Base-by-base conservation (phyloP, 2,888 invertebrate species). In the Buathra laborator region DNA sequence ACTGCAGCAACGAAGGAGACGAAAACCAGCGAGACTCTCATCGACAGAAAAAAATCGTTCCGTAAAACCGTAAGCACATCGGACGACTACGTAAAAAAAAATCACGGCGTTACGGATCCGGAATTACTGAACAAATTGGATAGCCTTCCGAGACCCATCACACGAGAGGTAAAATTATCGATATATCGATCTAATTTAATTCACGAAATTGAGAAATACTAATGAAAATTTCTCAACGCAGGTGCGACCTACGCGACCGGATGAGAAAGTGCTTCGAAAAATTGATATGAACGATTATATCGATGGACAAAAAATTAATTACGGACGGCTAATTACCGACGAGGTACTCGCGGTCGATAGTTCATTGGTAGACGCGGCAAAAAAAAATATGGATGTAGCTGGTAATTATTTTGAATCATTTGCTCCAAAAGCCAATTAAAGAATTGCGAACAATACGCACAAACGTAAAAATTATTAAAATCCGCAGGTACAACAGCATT, bases 401-500 rank as follows among this genome's bases (percentile, higher is more conserved):
- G 96, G 96, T 95, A 93, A 46, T 76, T 81, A 53, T 74, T 37
- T 67, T 6, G 6, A 32, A 2, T n/a, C 10, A 62, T 14, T 48
- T 6, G 6, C 7, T 24, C 32, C 48, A 43, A 72, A 32, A 37
- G 24, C 16, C 56, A 53, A 43, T 77, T 44, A 4, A 29, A 29
- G 2, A 62, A 29, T 32, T 14, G 6, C 62, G 32, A 32, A 29
- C 12, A 24, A 51, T 70, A 66, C 37, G 53, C 1, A 24, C 1
- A 3, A 29, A 62, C 32, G 29, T 29, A 14, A 81, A 24, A 24
- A 77, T 79, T 78, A 79, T 66, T 62, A 32, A 10, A 62, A 90
- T 91, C 19, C n/a, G 32, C 96, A 93, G 99, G 99, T 16, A 98
- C 99, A 29, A 99, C 99, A 37, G 98, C 98, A 2, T 94, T 99